These are phyloP conservation scores for Caenorhabditis sp. DNA, from an alignment of 2,888 invertebrate species.

Conservation along the genomic window DNA sequence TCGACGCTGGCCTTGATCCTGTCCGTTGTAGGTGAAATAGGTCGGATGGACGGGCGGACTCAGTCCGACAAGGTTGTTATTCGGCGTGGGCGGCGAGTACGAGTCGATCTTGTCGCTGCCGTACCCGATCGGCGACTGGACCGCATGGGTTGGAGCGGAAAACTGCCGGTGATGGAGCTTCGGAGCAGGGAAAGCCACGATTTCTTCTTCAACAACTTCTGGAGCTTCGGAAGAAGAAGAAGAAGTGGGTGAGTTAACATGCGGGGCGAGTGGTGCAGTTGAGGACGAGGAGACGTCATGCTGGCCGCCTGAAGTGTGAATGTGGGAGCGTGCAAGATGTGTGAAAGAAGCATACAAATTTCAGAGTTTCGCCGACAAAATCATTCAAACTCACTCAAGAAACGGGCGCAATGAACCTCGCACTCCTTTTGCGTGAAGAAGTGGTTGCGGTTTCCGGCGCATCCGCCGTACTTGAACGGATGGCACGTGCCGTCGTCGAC, in stretches of 20 bases:
- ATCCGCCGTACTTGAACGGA: conserved; percentile 78
- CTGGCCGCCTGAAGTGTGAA: conserved; percentile 43
- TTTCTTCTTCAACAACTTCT: conserved; percentile 1
- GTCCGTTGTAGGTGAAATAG: conserved; percentile 67
- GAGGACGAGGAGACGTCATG: conserved; percentile 7
- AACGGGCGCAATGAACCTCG: conserved; percentile 78
- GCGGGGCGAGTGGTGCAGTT: conserved; percentile 29
- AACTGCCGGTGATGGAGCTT: conserved; percentile 41
- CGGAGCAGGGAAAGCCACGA: conserved; percentile 36
- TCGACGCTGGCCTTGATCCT: conserved; percentile 55
- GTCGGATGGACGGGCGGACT: conserved; percentile 66
- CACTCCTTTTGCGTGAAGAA: conserved; percentile 78
- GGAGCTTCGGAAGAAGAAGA: neutral
- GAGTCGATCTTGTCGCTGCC: conserved; percentile 47
- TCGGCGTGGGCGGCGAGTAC: conserved; percentile 53
- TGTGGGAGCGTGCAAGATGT: conserved; percentile 14
- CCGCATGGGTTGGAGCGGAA: conserved; percentile 8
- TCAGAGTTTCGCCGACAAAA: too few relatives aligned
- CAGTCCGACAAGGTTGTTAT: conserved; percentile 57
- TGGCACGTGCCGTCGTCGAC: conserved; percentile 73
- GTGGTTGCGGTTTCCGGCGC: conserved; percentile 78
- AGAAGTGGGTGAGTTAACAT: conserved; percentile 34
- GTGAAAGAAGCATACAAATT: conserved; percentile 7
- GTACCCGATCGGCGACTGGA: conserved; percentile 16
- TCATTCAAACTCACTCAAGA: conserved; percentile 71